Evolutionary conservation across 2,113 vertebrate genomes (phyloP), one percentile per base, ranked within the genome.

Genomic region (Podarcis muralis): DNA sequence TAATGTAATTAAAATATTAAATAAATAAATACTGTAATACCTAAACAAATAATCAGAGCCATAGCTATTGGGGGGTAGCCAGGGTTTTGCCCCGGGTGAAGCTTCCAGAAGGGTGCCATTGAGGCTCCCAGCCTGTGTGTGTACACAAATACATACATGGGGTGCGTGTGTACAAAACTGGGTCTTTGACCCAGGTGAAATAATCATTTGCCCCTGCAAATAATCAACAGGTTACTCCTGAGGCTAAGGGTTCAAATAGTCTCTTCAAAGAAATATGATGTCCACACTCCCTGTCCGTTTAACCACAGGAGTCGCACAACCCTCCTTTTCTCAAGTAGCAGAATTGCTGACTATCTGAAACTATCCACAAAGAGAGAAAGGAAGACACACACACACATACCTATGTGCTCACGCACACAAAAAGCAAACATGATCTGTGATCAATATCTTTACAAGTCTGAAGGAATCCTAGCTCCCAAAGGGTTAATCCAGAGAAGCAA

Each of bases 381-480:
- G 94, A 77, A 90, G 91, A 92, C 1, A 2, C 13, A 62, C 59
- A 62, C 59, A 62, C 16, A 62, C 16, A 15, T 62, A 62, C 59
- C 59, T 62, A 62, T 62, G 59, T 20, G 18, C 59, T 62, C 68
- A 30, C 11, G 6, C 15, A 40, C 8, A 30, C 40, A 96, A 96
- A 97, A 97, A 93, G 95, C 96, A 96, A 96, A 96, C 97, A 92
- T 93, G 96, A 97, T 96, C 95, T 96, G 92, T 97, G 97, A 98
- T 98, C 97, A 97, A 97, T 97, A 97, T 94, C 96, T 97, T 96
- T 96, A 98, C 96, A 97, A 98, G 98, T 97, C 96, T 96, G 95
- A 96, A 95, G 96, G 96, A 97, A 96, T 95, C 97, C 94, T 95
- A 97, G 96, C 95, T 98, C 97, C 95, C 96, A 69, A 97, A 97